Base-by-base conservation (phyloP, 2,113 vertebrate genomes). In the Oplegnathus fasciatus region DNA sequence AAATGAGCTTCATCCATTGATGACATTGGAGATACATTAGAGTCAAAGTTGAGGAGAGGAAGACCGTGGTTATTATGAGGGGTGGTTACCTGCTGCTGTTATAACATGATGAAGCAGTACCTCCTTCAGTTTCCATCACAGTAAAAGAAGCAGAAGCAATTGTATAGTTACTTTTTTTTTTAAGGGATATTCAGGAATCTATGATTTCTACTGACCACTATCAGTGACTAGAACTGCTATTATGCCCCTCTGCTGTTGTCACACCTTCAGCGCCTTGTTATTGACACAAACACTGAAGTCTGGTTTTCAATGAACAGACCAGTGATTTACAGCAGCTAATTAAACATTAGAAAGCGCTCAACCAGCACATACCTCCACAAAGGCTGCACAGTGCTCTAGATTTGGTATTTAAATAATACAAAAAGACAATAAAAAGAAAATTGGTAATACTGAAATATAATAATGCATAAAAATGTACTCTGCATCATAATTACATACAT, bases 1-100 rank as follows among this genome's bases (percentile, higher is more conserved):
- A 87, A 90, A 91, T 70, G 84, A 92, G 91, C 88, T 92, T 82
- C 91, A 90, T 89, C 86, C 83, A 80, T 91, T 88, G 87, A 90
- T 93, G 92, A 94, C 91, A 85, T 87, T 89, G 88, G 70, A 90
- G 88, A 94, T 94, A 70, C 66, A 76, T 79, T 50, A 67, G 68
- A 92, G 89, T 88, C 83, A 73, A 86, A 83, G 83, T 68, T 82
- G 24, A 48, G 22, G 48, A 60, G 68, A 62, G 70, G 54, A 75
- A 83, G 74, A 65, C 68, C 0, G 50, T 6, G 22, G 67, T 82
- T 82, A 86, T 84, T 68, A 24, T 32, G 22, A 3, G 20, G 55
- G 15, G 13, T 26, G 13, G 42, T 28, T 61, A 76, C 82, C 70
- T 65, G 75, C 75, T 77, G 67, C 60, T 75, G 24, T 42, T 69